Evolutionary conservation across 2,113 vertebrate genomes (phyloP), one percentile per base, ranked within the genome.

Genomic region (Microtus richardsoni): DNA sequence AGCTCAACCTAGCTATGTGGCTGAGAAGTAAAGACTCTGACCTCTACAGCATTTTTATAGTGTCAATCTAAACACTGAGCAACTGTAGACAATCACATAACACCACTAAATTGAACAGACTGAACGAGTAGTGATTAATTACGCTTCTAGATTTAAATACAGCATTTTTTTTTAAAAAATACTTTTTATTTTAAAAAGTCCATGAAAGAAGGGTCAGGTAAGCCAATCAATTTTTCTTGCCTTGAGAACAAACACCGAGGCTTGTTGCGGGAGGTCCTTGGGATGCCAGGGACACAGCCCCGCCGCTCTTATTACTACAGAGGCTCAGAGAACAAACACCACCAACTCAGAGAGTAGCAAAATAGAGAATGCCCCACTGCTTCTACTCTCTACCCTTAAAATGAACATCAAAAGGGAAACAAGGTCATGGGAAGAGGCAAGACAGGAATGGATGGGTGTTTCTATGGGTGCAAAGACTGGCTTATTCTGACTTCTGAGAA

Each of bases 371-470:
- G 21, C 2, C 10, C 16, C 14, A 0, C 54, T 17, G 16, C 58
- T 83, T 62, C n/a, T 93, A 60, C n/a, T 86, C 73, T 95, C 54
- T 74, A 95, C 66, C 75, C 44, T 68, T 75, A 85, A 89, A 82
- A 93, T 64, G 91, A 96, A 91, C 82, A 97, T 89, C 94, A 94
- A 95, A 95, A 96, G 79, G 95, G 94, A 97, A 97, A 91, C 66
- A 62, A 92, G 96, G 94, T 95, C 96, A 97, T 94, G 94, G 95
- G 96, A 96, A 97, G 92, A 96, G 71, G 66, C 94, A 92, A 79
- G 82, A 60, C 92, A 91, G 91, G 89, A 95, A 97, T 86, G 88
- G 91, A 96, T 87, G 62, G 7, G n/a, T 87, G 87, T 94, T 93
- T 58, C 82, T 54, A 44, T 93, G 96, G 93, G 60, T 89, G 97